These are phyloP conservation scores for Ibidorhyncha struthersii DNA, from an alignment of 2,113 vertebrate genomes.

Conservation along the genomic window DNA sequence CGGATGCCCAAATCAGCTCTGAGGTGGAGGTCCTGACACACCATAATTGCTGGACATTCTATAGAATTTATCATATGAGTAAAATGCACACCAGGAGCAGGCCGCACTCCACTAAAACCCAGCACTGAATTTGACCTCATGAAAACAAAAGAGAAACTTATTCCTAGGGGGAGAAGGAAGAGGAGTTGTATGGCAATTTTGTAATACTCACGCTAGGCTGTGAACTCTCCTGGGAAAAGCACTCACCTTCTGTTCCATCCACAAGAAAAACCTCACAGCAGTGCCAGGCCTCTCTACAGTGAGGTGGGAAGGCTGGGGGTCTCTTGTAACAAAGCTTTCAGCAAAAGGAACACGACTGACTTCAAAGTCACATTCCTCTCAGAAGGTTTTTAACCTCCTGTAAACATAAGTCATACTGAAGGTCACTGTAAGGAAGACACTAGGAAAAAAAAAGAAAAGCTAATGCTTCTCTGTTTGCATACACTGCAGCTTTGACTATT, in stretches of 20 bases:
- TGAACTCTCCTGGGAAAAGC: not conserved
- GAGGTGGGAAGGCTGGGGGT: not conserved
- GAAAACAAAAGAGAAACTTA: not conserved
- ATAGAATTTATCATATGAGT: not conserved
- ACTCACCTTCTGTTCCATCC: not conserved
- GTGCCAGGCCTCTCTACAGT: not conserved
- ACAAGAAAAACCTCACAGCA: not conserved
- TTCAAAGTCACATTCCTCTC: conserved; percentile 3
- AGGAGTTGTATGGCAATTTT: not conserved
- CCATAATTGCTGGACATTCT: not conserved
- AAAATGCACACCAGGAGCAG: not conserved
- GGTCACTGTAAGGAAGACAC: not conserved
- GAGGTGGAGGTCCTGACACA: not conserved
- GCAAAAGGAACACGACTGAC: not conserved
- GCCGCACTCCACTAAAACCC: not conserved
- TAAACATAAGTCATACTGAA: not conserved
- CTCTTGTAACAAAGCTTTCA: not conserved
- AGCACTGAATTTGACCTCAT: not conserved
- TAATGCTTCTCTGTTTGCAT: not conserved
- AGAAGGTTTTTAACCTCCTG: conserved; percentile 1
- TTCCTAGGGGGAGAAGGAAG: not conserved
- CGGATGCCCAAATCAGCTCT: not conserved
- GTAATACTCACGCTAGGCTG: not conserved
- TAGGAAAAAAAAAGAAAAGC: not conserved
- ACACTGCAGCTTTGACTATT: not conserved